Evolutionary conservation across 2,888 invertebrate genomes (phyloP), one percentile per base, ranked within the genome.

Genomic region (Electrophaes corylata): DNA sequence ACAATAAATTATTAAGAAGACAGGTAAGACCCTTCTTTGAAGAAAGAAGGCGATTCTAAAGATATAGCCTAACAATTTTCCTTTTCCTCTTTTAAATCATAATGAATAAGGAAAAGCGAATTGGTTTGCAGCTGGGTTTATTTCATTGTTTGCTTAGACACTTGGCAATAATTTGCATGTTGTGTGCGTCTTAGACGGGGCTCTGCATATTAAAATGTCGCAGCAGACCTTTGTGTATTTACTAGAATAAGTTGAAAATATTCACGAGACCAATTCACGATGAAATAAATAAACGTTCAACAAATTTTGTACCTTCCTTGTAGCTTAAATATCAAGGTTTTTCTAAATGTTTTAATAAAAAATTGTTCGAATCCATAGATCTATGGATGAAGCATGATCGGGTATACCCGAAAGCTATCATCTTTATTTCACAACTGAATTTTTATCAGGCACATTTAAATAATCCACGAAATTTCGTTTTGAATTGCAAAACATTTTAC

Each of bases 401-500:
- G n/a, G n/a, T n/a, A n/a, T n/a, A 35, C 11, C 19, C 12, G 37
- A 35, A 35, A 18, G 18, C 43, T 18, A 19, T 39, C 29, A 8
- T 45, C 45, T 39, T 48, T 26, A 16, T 52, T 54, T 54, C 29
- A 40, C 18, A n/a, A 46, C 54, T 45, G 56, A 55, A 40, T 53
- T 48, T 57, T 52, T 53, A 57, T 62, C 43, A 57, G 54, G 47
- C 19, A 37, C 46, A 60, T 62, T 64, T 59, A 23, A 51, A 55
- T 59, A 59, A 59, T 55, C 59, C 54, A 49, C 43, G 54, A 47
- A 31, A 51, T 50, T 51, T 57, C 31, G 40, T 47, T 57, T 61
- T 61, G 60, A 54, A 61, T 59, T 65, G 62, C 60, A 63, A 65
- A 61, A 54, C 51, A 53, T 57, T 63, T 41, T 5, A 49, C 35